These are phyloP conservation scores for Popillia japonica DNA, from an alignment of 1,140 invertebrate genomes.

Conservation along the genomic window DNA sequence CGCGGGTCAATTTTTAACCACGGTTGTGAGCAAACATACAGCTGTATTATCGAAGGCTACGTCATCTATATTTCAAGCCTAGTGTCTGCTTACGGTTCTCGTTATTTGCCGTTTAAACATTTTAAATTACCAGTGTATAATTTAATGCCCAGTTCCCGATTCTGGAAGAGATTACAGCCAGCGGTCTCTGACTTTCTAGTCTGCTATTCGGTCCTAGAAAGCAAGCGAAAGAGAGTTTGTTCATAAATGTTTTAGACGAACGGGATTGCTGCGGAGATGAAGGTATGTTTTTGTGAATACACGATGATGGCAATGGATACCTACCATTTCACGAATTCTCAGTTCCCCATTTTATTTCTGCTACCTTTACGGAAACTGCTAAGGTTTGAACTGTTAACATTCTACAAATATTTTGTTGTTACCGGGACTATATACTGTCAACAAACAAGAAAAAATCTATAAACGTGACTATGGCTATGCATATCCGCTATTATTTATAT, in stretches of 20 bases:
- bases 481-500: too few relatives aligned
- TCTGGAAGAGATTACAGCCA: slow-evolving; percentile 25
- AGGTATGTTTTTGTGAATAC: slow-evolving; percentile 31
- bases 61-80: slow-evolving; percentile 27
- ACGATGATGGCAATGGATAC: slow-evolving; percentile 27
- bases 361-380: background rate
- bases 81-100: slow-evolving; percentile 28
- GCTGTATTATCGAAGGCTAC: background rate
- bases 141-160: slow-evolving; percentile 10
- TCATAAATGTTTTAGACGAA: slow-evolving; percentile 22
- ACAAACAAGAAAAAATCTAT: too few relatives aligned
- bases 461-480: too few relatives aligned
- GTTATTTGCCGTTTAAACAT: slow-evolving; percentile 32
- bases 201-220: background rate
- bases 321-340: slow-evolving; percentile 29
- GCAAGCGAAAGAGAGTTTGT: slow-evolving; percentile 1
- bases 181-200: slow-evolving; percentile 16
- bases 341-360: background rate
- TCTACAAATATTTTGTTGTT: background rate
- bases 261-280: slow-evolving; percentile 32
- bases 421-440: too few relatives aligned
- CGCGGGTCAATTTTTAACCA: slow-evolving; percentile 7
- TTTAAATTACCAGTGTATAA: slow-evolving; percentile 25
- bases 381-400: background rate
- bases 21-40: background rate